A percentile compares a stretch with the other conserved stretches of the same genome.
Evolutionary conservation across 2,888 invertebrate species (phyloP).

Genomic region (Andricus curvator): DNA sequence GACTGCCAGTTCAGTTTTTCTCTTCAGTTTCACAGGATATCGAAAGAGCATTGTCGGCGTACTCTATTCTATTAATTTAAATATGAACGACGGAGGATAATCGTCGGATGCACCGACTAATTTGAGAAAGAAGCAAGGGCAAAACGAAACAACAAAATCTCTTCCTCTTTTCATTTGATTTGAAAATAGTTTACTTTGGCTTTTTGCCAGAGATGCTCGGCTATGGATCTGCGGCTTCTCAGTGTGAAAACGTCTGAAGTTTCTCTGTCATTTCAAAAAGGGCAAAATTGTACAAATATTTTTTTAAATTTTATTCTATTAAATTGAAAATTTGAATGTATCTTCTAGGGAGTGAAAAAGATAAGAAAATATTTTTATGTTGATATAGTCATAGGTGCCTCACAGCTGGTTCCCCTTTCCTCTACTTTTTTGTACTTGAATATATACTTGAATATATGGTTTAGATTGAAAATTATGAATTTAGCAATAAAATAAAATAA

Average conservation of each 20-base stretch:
- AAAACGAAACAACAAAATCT: slow-evolving; percentile 34
- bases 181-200: slow-evolving; percentile 61
- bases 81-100: slow-evolving; percentile 1
- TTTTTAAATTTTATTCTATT: not conserved
- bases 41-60: not conserved
- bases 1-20: not conserved
- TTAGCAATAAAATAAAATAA: too few species aligned
- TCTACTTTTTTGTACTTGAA: not conserved
- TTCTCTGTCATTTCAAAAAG: slow-evolving; percentile 12
- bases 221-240: slow-evolving; percentile 13
- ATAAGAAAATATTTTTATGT: not conserved
- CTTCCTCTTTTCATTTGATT: slow-evolving; percentile 45
- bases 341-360: not conserved
- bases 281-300: not conserved
- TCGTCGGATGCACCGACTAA: not conserved
- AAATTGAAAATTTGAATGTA: not conserved
- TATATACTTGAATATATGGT: too few species aligned
- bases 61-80: slow-evolving; percentile 9
- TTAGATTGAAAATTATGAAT: too few species aligned
- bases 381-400: not conserved
- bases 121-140: slow-evolving; percentile 19
- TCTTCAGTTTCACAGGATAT: slow-evolving; percentile 2
- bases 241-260: not conserved
- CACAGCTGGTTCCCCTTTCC: not conserved
- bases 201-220: slow-evolving; percentile 46